Base-by-base conservation (phyloP, 2,888 invertebrate genomes). In the Epistrophe eligans region DNA sequence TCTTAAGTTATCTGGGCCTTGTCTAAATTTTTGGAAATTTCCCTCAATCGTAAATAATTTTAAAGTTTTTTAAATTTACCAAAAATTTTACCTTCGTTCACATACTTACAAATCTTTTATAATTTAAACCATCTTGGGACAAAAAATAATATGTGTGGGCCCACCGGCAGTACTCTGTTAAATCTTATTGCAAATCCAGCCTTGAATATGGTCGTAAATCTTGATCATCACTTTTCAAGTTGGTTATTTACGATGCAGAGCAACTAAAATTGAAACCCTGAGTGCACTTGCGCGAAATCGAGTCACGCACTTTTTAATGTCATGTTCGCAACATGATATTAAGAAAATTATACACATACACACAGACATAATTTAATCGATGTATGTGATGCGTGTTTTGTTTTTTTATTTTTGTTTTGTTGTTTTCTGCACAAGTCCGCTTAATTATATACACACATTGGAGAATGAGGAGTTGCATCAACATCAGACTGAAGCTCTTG, bases 261-360 rank as follows among this genome's bases (percentile, higher is more conserved):
- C n/a, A 45, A 70, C 28, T 43, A 50, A 48, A 79, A 43, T 40
- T 62, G 32, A 43, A 58, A 57, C 50, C 45, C 13, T 50, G 60
- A 76, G 52, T 73, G 73, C 77, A 81, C 57, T 77, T 73, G 85
- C 64, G 85, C 82, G 83, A 87, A 87, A 83, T 83, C 79, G 83
- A 83, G 87, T 83, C 87, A 87, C 87, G 87, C 87, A 87, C 79
- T 87, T 87, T 85, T 79, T 87, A 87, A 87, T 83, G 72, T 87
- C 79, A 77, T 87, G 87, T 87, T 87, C 83, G 83, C 87, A 87
- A 87, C 83, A 79, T 87, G 66, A 87, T 87, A 87, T 87, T 79
- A 87, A 76, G 72, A 83, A 87, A 83, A 87, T 87, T 87, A 87
- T 83, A 87, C 83, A 74, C 72, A 82, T 74, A 83, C 83, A 74